Percentiles rank a stretch among this genome's conserved stretches.
These are phyloP conservation scores for Pelochelys cantorii DNA, from an alignment of 2,797 vertebrate genomes.

Conservation along the genomic window DNA sequence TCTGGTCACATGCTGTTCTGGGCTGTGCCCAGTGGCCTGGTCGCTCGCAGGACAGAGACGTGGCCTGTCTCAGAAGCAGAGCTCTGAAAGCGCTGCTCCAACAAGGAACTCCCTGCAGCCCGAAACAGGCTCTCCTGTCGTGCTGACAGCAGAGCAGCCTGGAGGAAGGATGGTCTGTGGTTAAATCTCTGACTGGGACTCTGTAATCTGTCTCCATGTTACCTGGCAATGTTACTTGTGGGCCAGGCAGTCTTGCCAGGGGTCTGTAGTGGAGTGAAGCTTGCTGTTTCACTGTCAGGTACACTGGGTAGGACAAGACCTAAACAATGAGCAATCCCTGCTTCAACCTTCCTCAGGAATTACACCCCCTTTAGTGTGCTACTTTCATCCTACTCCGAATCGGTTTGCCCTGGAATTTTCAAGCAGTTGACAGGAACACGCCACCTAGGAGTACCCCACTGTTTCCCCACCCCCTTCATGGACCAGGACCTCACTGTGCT, in stretches of 20 bases:
- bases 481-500: no score
- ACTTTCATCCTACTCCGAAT: not conserved
- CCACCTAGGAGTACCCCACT: no score
- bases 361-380: not conserved
- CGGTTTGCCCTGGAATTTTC: not conserved
- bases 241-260: not conserved
- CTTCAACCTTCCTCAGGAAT: not conserved
- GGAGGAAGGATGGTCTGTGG: not conserved
- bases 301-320: not conserved
- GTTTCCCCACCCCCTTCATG: no score
- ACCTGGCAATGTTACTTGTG: not conserved
- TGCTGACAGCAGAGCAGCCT: not conserved
- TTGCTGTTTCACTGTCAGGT: not conserved
- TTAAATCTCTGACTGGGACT: not conserved
- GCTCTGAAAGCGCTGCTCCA: not conserved
- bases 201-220: not conserved
- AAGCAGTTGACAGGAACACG: not conserved
- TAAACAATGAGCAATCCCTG: not conserved
- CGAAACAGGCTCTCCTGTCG: not conserved
- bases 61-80: not conserved
- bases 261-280: not conserved
- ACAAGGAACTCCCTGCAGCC: not conserved
- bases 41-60: not conserved
- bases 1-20: not conserved
- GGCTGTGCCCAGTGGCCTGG: not conserved